These are phyloP conservation scores for Brachystomella parvula DNA, from an alignment of 1,140 invertebrate genomes.

Conservation along the genomic window DNA sequence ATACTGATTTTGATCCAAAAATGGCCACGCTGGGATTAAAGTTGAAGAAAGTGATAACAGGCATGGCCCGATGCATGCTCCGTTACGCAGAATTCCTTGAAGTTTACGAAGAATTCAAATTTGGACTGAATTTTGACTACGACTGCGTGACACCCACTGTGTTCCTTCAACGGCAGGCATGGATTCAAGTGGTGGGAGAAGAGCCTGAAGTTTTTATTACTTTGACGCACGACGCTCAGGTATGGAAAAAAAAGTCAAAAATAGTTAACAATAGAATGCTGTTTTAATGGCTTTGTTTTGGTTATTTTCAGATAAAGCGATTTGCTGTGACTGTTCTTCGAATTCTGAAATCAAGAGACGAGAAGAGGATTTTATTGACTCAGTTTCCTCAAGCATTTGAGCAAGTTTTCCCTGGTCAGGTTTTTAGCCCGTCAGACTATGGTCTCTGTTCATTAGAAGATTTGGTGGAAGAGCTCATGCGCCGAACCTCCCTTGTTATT, in stretches of 20 bases:
- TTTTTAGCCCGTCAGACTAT: constrained; percentile 70
- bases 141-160: neutral
- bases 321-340: constrained; percentile 81
- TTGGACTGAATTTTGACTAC: neutral
- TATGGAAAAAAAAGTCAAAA: neutral
- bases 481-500: constrained; percentile 59
- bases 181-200: constrained; percentile 86
- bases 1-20: too few relatives aligned
- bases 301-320: constrained; percentile 66
- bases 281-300: constrained; percentile 3
- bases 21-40: too few relatives aligned
- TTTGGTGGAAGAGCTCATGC: constrained; percentile 62
- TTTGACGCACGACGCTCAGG: constrained; percentile 64
- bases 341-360: constrained; percentile 67
- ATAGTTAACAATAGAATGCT: neutral
- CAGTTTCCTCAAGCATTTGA: constrained; percentile 68
- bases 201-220: constrained; percentile 77
- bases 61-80: neutral
- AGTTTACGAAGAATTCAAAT: neutral
- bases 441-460: constrained; percentile 68
- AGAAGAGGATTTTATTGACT: constrained; percentile 60
- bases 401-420: constrained; percentile 53
- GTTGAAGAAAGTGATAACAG: neutral
- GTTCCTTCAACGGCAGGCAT: constrained; percentile 61
- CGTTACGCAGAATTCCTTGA: neutral